These are phyloP conservation scores for Trichogramma dendrolimi DNA, from an alignment of 2,888 invertebrate species.

Conservation along the genomic window DNA sequence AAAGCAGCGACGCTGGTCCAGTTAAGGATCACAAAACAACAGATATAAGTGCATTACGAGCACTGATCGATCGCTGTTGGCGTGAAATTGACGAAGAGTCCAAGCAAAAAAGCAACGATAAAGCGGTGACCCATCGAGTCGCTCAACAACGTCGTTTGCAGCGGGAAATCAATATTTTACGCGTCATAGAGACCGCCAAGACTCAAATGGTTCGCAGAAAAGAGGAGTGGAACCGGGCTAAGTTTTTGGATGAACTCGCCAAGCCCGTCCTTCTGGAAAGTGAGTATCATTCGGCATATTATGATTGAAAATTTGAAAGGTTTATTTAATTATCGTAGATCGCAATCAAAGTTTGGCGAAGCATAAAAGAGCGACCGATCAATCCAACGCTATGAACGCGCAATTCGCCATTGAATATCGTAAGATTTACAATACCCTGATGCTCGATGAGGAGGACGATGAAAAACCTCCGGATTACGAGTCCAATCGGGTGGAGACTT, in stretches of 20 bases:
- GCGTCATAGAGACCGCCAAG: conserved; percentile 67
- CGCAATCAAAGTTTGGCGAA: conserved; percentile 2
- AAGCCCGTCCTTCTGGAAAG: conserved; percentile 53
- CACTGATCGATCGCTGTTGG: no score
- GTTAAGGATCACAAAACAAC: no score
- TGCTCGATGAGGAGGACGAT: conserved; percentile 17
- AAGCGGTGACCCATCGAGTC: conserved; percentile 1
- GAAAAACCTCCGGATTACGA: not conserved
- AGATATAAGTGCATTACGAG: no score
- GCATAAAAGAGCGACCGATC: conserved; percentile 41
- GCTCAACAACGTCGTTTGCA: conserved; percentile 21
- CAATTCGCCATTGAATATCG: conserved; percentile 72
- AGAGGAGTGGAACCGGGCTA: conserved; percentile 59
- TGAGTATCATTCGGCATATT: conserved; percentile 7
- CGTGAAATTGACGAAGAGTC: conserved; percentile 4
- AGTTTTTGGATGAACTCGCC: conserved; percentile 64
- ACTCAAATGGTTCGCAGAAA: conserved; percentile 61
- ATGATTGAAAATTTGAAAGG: not conserved
- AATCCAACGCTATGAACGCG: conserved; percentile 56
- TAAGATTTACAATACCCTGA: conserved; percentile 61
- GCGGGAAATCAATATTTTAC: conserved; percentile 68
- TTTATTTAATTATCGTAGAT: not conserved
- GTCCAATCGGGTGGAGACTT: conserved; percentile 13
- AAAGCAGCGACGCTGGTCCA: no score
- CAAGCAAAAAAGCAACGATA: conserved; percentile 13